Percentiles rank a stretch among this genome's conserved stretches.
phyloP scores from a whole-genome alignment of 2,888 invertebrate species.

The Adelognathus sp. region DNA sequence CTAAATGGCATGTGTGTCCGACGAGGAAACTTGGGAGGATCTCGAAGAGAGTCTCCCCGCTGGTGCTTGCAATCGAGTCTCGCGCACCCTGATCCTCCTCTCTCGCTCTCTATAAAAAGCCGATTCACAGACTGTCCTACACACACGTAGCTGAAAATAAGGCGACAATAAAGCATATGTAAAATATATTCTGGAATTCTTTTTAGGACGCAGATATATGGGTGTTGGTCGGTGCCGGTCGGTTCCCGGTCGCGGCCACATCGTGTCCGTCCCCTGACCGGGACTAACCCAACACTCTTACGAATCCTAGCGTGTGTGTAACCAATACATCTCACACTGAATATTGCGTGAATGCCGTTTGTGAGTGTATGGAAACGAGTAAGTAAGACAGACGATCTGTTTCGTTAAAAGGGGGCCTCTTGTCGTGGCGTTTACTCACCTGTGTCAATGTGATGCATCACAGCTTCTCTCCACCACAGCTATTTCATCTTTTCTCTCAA shows the following conservation, averaged over 20 bases:
- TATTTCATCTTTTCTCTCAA: slow-evolving; percentile 33
- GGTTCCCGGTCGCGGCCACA: slow-evolving; percentile 71
- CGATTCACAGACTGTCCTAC: slow-evolving; percentile 57
- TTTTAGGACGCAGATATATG: slow-evolving; percentile 81
- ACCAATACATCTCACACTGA: slow-evolving; percentile 9
- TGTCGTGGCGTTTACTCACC: slow-evolving; percentile 71
- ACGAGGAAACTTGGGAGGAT: slow-evolving; percentile 37
- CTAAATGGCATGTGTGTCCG: slow-evolving; percentile 23
- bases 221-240: slow-evolving; percentile 71
- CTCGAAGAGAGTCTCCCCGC: slow-evolving; percentile 31
- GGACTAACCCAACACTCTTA: slow-evolving; percentile 37
- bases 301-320: background rate
- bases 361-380: slow-evolving; percentile 59
- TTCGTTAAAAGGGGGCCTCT: slow-evolving; percentile 68
- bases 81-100: slow-evolving; percentile 50
- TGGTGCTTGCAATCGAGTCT: slow-evolving; percentile 42
- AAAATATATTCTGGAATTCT: slow-evolving; percentile 81
- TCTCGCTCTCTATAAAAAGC: slow-evolving; percentile 26
- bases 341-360: slow-evolving; percentile 35
- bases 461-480: slow-evolving; percentile 53
- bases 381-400: slow-evolving; percentile 76
- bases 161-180: slow-evolving; percentile 81
- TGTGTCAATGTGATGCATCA: slow-evolving; percentile 63
- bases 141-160: slow-evolving; percentile 77
- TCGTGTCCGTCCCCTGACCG: slow-evolving; percentile 67